phyloP scores from a whole-genome alignment of 1,140 invertebrate species.

The Limonius californicus region DNA sequence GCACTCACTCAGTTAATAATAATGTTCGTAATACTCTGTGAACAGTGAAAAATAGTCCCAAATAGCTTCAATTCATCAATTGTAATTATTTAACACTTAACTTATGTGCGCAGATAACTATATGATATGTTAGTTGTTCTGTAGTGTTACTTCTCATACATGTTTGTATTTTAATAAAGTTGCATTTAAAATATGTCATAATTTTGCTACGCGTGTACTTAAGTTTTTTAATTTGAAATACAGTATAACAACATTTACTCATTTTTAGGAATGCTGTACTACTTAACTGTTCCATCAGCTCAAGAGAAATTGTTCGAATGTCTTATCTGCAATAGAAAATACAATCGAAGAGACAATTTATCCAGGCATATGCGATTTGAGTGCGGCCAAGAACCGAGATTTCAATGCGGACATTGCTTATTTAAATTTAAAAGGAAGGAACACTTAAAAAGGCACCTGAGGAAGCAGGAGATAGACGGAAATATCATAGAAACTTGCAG shows the following conservation, averaged over 20 bases:
- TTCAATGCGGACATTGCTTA: conserved; percentile 46
- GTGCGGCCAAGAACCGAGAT: conserved; percentile 43
- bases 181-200: no score
- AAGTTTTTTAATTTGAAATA: no score
- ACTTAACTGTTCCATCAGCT: no score
- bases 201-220: no score
- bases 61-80: neutral
- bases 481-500: neutral
- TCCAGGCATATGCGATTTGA: conserved; percentile 46
- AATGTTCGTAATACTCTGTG: neutral
- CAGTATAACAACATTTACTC: no score
- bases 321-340: conserved; percentile 15
- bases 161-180: no score
- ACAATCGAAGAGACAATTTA: conserved; percentile 49
- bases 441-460: conserved; percentile 39
- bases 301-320: conserved; percentile 5
- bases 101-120: neutral
- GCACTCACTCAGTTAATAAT: no score
- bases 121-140: no score
- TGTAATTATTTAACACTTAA: neutral
- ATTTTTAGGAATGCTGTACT: no score
- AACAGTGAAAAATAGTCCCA: neutral
- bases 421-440: conserved; percentile 45
- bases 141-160: no score
- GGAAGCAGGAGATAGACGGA: conserved; percentile 2